Evolutionary conservation across 2,113 vertebrate species (phyloP).

Genomic region (Scomber colias): DNA sequence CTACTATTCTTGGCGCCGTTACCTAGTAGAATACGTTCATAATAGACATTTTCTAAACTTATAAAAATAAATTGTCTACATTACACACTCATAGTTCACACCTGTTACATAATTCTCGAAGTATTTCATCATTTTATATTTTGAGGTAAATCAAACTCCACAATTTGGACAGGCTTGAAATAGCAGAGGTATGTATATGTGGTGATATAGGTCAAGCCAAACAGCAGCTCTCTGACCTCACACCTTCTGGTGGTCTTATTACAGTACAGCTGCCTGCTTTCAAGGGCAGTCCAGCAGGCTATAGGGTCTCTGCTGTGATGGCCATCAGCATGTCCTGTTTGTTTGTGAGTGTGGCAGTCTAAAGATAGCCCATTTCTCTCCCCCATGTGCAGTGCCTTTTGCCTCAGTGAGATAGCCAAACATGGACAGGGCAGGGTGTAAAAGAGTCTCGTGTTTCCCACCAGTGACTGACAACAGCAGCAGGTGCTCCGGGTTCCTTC

Average conservation of each 20-base stretch:
- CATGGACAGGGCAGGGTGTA: conserved; percentile 78
- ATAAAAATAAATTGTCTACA: neutral
- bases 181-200: neutral
- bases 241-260: conserved; percentile 30
- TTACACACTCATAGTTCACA: neutral
- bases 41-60: neutral
- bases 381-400: conserved; percentile 35
- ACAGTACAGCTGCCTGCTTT: conserved; percentile 35
- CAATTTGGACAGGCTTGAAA: neutral
- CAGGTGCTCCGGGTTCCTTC: conserved; percentile 68
- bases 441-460: conserved; percentile 57
- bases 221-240: neutral
- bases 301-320: conserved; percentile 17
- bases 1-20: conserved; percentile 62
- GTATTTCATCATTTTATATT: too few relatives aligned
- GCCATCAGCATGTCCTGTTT: conserved; percentile 32
- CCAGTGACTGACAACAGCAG: conserved; percentile 78
- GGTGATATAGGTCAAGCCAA: conserved; percentile 7
- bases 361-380: conserved; percentile 82
- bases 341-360: conserved; percentile 69
- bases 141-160: neutral
- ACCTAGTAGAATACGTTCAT: neutral
- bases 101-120: rapidly evolving
- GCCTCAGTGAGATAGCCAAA: conserved; percentile 80
- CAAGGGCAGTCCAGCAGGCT: conserved; percentile 47